Conservation (phyloP, 2,888 invertebrate genomes). For the Synanthedon vespiformis region DNA sequence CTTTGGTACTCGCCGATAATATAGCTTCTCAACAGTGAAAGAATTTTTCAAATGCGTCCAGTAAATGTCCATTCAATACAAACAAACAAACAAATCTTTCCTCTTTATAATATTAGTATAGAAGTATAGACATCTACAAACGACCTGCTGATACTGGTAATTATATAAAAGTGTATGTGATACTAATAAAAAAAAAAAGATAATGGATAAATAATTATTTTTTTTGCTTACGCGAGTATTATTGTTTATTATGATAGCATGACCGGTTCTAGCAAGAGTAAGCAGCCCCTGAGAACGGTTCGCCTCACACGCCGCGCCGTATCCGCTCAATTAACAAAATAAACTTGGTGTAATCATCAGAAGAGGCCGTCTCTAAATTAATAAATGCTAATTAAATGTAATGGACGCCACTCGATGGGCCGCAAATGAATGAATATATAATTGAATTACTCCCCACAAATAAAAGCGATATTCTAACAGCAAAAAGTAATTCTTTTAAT, state of each 20-base stretch:
- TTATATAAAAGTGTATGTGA: too few relatives aligned
- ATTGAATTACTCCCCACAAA: slow-evolving; percentile 57
- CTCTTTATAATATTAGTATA: too few relatives aligned
- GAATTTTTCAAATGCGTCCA: too few relatives aligned
- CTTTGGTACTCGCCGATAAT: too few relatives aligned
- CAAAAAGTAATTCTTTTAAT: slow-evolving; percentile 56
- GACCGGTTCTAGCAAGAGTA: neutral
- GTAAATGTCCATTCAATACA: too few relatives aligned
- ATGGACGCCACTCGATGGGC: slow-evolving; percentile 47
- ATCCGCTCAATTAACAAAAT: slow-evolving; percentile 11
- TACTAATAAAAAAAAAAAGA: too few relatives aligned
- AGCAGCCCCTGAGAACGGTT: neutral
- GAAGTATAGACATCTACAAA: too few relatives aligned
- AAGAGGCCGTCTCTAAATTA: slow-evolving; percentile 29
- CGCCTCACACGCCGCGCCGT: neutral
- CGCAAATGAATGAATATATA: slow-evolving; percentile 55
- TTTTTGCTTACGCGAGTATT: neutral
- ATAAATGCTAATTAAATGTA: slow-evolving; percentile 55
- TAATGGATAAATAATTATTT: neutral
- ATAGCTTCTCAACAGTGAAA: too few relatives aligned
- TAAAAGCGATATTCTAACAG: slow-evolving; percentile 58
- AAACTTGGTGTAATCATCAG: slow-evolving; percentile 25
- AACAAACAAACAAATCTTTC: too few relatives aligned
- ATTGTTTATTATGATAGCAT: neutral
- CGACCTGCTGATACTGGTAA: too few relatives aligned